phyloP scores from a whole-genome alignment of 2,113 vertebrate genomes.

The Nesogale talazaci region DNA sequence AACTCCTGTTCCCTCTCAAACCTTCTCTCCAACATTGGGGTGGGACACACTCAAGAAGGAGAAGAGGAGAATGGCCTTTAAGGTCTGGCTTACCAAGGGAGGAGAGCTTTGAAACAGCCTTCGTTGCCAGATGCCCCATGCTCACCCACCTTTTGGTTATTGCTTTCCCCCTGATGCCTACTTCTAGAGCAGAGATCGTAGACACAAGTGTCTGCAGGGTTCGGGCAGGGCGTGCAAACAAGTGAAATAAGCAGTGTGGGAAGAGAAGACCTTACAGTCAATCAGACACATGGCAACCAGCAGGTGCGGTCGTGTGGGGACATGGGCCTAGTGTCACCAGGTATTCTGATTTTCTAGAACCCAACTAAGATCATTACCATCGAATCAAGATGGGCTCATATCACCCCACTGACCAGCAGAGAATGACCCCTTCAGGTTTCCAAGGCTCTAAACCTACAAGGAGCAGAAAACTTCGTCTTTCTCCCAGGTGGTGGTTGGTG shows the following conservation, averaged over 20 bases:
- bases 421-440: no score
- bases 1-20: background rate
- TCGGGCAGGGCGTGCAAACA: background rate
- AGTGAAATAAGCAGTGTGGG: background rate
- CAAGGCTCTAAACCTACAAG: no score
- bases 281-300: background rate
- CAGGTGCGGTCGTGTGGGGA: background rate
- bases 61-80: background rate
- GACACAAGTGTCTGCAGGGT: background rate
- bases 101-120: background rate
- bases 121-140: background rate
- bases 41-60: background rate
- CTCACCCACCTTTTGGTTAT: background rate
- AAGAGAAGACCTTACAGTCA: background rate
- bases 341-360: background rate
- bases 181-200: background rate
- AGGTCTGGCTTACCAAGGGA: background rate
- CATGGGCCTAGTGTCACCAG: background rate
- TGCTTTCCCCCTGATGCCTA: background rate
- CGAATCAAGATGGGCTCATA: no score
- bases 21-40: background rate
- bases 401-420: no score
- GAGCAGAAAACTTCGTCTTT: no score
- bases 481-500: no score
- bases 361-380: background rate